These are phyloP conservation scores for Dicycla oo DNA, from an alignment of 2,888 invertebrate species.

Conservation along the genomic window DNA sequence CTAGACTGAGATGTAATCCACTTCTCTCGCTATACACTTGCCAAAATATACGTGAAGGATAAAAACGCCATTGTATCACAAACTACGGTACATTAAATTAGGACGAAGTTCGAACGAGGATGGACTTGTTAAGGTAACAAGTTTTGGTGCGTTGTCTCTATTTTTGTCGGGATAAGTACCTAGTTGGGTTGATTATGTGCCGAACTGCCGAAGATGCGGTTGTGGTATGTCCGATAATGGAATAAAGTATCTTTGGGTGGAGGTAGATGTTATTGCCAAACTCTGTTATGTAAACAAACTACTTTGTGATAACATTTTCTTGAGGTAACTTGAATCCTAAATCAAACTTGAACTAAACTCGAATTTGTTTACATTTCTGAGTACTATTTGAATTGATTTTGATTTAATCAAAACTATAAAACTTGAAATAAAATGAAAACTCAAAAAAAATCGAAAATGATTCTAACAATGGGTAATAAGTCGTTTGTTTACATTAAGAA, in stretches of 20 bases:
- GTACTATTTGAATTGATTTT: background rate
- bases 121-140: constrained; percentile 69
- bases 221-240: constrained; percentile 43
- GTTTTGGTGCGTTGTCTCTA: constrained; percentile 63
- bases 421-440: too few species aligned
- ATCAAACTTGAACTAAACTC: constrained; percentile 3
- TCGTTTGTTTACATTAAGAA: constrained; percentile 1
- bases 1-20: constrained; percentile 83
- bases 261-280: constrained; percentile 22
- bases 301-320: constrained; percentile 30
- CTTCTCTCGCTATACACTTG: constrained; percentile 76
- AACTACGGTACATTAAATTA: constrained; percentile 80
- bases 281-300: constrained; percentile 52
- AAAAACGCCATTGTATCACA: constrained; percentile 80
- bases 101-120: constrained; percentile 70
- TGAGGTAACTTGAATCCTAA: constrained; percentile 22
- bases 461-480: too few species aligned
- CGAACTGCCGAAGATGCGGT: constrained; percentile 39
- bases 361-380: constrained; percentile 16
- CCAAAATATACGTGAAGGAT: constrained; percentile 79
- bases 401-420: constrained; percentile 1
- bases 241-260: constrained; percentile 45
- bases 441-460: too few species aligned
- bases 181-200: constrained; percentile 60
- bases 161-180: constrained; percentile 59